Conservation (phyloP, 2,113 vertebrate genomes). For the Clinocottus analis region DNA sequence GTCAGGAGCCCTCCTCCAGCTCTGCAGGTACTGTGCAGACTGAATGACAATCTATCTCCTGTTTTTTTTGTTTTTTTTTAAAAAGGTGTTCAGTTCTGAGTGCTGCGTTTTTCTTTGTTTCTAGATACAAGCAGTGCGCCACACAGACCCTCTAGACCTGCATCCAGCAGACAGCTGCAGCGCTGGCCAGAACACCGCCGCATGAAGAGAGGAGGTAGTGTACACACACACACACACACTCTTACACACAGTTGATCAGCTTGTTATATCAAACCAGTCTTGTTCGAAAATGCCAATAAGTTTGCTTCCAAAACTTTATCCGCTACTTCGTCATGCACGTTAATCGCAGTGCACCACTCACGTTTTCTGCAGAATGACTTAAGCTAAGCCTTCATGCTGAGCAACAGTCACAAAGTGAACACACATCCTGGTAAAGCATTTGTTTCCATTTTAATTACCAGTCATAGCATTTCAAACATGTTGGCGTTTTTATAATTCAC, state of each 20-base stretch:
- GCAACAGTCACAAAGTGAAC: background rate
- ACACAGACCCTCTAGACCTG: slow-evolving; percentile 85
- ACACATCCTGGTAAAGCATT: background rate
- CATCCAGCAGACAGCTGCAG: slow-evolving; percentile 87
- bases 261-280: background rate
- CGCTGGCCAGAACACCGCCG: slow-evolving; percentile 89
- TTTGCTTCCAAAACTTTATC: background rate
- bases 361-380: background rate
- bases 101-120: background rate
- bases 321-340: background rate
- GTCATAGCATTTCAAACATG: background rate
- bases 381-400: too few relatives aligned
- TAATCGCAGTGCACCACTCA: background rate
- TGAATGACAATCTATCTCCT: background rate
- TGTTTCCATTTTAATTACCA: background rate
- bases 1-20: slow-evolving; percentile 96
- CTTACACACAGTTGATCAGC: background rate
- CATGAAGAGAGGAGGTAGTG: slow-evolving; percentile 83
- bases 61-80: background rate
- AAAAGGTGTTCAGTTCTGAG: background rate
- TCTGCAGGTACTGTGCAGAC: slow-evolving; percentile 82
- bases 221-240: background rate
- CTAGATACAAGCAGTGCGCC: slow-evolving; percentile 91
- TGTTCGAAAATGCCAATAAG: background rate
- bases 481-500: background rate